These are phyloP conservation scores for Mionectes macconnelli DNA, from an alignment of 2,113 vertebrate species.

Conservation along the genomic window DNA sequence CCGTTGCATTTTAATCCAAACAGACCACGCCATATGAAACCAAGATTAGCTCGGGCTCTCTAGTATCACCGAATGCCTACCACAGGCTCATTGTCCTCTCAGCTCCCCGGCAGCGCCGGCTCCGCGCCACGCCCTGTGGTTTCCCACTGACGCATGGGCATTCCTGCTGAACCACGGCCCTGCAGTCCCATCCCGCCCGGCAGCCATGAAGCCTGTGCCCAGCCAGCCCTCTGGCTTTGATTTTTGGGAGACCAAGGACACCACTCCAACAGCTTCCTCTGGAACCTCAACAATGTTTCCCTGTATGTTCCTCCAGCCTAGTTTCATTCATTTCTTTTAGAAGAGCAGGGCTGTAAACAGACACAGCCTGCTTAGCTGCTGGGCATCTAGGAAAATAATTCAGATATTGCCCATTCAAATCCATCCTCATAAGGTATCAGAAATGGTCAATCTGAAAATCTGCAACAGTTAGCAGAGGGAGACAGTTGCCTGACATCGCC, in stretches of 20 bases:
- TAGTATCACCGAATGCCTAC: neutral
- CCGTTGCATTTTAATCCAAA: neutral
- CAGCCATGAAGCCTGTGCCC: neutral
- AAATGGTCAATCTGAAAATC: neutral
- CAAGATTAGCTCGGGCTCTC: neutral
- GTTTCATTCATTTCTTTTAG: neutral
- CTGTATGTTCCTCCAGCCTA: rapidly evolving
- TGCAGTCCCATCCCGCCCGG: neutral
- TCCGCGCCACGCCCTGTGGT: neutral
- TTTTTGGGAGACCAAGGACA: neutral
- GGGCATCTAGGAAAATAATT: neutral
- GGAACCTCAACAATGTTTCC: neutral
- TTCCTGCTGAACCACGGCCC: neutral
- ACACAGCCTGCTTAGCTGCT: neutral
- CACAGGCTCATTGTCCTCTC: neutral
- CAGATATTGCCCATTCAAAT: neutral
- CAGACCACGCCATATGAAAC: neutral
- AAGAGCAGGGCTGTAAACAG: neutral
- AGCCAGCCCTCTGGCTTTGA: neutral
- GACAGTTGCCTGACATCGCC: neutral
- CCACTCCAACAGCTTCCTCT: neutral
- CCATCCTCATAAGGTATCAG: neutral
- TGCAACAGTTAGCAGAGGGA: neutral
- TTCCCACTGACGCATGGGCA: neutral
- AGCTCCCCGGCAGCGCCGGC: neutral